Percentiles rank a stretch among this genome's conserved stretches.
These are phyloP conservation scores for Malurus melanocephalus DNA, from an alignment of 2,113 vertebrate genomes.

Conservation along the genomic window DNA sequence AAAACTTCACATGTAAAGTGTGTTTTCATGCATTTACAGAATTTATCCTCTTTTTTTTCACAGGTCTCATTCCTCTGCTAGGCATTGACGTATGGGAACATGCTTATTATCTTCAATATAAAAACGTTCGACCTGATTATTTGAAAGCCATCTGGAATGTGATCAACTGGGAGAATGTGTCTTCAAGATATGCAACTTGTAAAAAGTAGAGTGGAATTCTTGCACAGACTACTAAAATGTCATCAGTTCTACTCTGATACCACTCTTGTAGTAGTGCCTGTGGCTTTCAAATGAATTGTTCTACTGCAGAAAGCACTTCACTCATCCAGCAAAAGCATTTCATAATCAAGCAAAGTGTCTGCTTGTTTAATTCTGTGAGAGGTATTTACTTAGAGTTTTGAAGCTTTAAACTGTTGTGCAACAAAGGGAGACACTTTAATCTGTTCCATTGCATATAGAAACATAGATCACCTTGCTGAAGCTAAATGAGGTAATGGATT, in stretches of 20 bases:
- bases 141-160: conserved; percentile 97
- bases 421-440: conserved; percentile 16
- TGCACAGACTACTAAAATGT: background rate
- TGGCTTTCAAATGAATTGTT: conserved; percentile 17
- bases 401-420: conserved; percentile 45
- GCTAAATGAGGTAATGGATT: conserved; percentile 1
- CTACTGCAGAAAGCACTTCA: conserved; percentile 28
- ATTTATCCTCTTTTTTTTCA: background rate
- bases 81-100: conserved; percentile 98
- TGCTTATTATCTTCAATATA: conserved; percentile 97
- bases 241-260: conserved; percentile 1
- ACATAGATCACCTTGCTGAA: conserved; percentile 23
- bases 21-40: background rate
- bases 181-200: conserved; percentile 80
- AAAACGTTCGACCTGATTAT: conserved; percentile 95
- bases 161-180: conserved; percentile 93
- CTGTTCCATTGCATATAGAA: background rate
- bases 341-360: conserved; percentile 39
- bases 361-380: conserved; percentile 37
- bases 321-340: conserved; percentile 32
- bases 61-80: conserved; percentile 92
- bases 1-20: background rate
- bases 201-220: conserved; percentile 77
- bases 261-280: conserved; percentile 33
- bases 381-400: conserved; percentile 27